Base-by-base conservation (phyloP, 1,140 invertebrate species). In the Dolichoris vasculosae region DNA sequence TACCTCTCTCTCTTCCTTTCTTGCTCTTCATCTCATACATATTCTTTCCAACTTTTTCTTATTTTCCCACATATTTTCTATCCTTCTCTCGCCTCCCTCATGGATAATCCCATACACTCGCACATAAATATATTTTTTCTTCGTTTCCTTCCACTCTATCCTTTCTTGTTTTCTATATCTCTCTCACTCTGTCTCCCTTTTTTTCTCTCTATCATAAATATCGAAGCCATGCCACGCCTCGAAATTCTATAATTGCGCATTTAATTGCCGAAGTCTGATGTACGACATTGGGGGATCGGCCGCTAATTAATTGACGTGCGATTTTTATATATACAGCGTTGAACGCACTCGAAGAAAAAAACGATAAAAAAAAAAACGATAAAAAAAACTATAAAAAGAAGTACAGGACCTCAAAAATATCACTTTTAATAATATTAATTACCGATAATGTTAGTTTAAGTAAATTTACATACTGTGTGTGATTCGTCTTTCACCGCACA, bases 221-320 rank as follows among this genome's bases (percentile, higher is more conserved):
- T 86, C 81, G 67, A 32, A 46, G 67, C 30, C 23, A 48, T 15
- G 89, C 88, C 90, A 89, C 90, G 90, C 90, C 90, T 89, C 84
- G 71, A 88, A 87, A 90, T 90, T 90, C 89, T 91, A 90, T 91
- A 91, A 91, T 91, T 91, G 89, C 89, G 89, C 85, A 88, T 88
- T 91, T 91, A 90, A 91, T 91, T 90, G 89, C 88, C 88, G 79
- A 90, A 89, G 69, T 86, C 87, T 89, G 88, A 91, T 90, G 86
- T 89, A 89, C 86, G 88, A 80, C 86, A 87, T 85, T 23, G 26
- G 71, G 55, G 83, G 86, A 88, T 89, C 87, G 89, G 76, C 84
- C 84, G 87, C 87, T 90, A 90, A 90, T 90, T 89, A 90, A 90
- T 90, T 89, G 89, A 88, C 87, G 76, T 73, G 87, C 48, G 67